phyloP scores from a whole-genome alignment of 2,797 vertebrate species.

The Ibycter americanus region DNA sequence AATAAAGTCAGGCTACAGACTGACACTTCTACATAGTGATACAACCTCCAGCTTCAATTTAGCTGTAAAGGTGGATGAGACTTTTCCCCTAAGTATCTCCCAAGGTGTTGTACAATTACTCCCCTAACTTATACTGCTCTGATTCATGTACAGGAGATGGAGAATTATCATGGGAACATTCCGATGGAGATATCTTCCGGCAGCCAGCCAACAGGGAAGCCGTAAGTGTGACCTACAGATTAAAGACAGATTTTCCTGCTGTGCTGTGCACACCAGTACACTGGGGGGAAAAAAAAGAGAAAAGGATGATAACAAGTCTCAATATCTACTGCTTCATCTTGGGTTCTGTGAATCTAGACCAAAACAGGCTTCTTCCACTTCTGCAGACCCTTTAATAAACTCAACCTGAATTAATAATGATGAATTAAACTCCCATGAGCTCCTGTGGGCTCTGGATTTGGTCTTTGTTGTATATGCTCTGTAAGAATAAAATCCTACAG shows the following conservation, averaged over 20 bases:
- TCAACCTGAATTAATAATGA: background rate
- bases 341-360: background rate
- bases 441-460: background rate
- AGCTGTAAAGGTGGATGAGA: background rate
- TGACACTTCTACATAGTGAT: background rate
- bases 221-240: constrained; percentile 72
- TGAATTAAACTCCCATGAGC: background rate
- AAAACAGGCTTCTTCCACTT: background rate
- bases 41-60: background rate
- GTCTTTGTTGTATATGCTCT: background rate
- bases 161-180: constrained; percentile 80
- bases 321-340: background rate
- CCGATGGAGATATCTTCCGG: constrained; percentile 78
- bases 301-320: background rate
- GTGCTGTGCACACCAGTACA: background rate
- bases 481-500: background rate
- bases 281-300: background rate
- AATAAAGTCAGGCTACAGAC: background rate
- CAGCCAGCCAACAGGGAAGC: constrained; percentile 85
- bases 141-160: constrained; percentile 74
- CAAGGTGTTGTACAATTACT: background rate
- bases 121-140: background rate
- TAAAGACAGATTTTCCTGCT: background rate
- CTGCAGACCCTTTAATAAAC: background rate
- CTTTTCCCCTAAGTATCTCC: background rate